A percentile compares a stretch with the other conserved stretches of the same genome.
These are phyloP conservation scores for Microdon myrmicae DNA, from an alignment of 2,888 invertebrate species.

Conservation along the genomic window DNA sequence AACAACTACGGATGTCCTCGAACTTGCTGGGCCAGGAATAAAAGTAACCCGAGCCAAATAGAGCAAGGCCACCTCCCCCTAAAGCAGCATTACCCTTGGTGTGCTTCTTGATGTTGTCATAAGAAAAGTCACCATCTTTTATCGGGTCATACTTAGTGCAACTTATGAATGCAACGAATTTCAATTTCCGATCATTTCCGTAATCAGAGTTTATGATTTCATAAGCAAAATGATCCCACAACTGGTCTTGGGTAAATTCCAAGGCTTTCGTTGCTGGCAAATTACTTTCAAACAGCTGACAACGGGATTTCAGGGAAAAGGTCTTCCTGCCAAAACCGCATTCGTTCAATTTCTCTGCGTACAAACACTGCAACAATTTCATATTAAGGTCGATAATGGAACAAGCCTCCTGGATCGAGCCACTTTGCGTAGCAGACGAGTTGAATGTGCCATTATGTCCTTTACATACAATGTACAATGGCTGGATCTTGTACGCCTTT, in stretches of 20 bases:
- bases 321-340: constrained; percentile 79
- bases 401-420: constrained; percentile 72
- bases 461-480: constrained; percentile 84
- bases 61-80: constrained; percentile 90
- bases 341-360: constrained; percentile 87
- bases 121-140: constrained; percentile 72
- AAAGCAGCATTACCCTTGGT: constrained; percentile 88
- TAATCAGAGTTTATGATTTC: constrained; percentile 81
- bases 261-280: constrained; percentile 77
- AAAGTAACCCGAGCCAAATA: constrained; percentile 89
- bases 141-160: constrained; percentile 82
- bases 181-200: constrained; percentile 72
- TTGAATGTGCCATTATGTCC: constrained; percentile 84
- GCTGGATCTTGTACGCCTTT: constrained; percentile 63
- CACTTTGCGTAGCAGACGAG: constrained; percentile 65
- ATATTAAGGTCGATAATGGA: constrained; percentile 80
- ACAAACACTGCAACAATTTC: constrained; percentile 84
- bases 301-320: constrained; percentile 81
- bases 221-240: constrained; percentile 85
- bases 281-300: constrained; percentile 78
- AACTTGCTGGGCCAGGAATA: constrained; percentile 87
- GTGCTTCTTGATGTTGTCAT: constrained; percentile 75
- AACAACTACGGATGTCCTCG: constrained; percentile 72
- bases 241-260: constrained; percentile 77
- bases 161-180: constrained; percentile 89